Base-by-base conservation (phyloP, 64 coral and sea anemone genomes). In the Porites lutea region DNA sequence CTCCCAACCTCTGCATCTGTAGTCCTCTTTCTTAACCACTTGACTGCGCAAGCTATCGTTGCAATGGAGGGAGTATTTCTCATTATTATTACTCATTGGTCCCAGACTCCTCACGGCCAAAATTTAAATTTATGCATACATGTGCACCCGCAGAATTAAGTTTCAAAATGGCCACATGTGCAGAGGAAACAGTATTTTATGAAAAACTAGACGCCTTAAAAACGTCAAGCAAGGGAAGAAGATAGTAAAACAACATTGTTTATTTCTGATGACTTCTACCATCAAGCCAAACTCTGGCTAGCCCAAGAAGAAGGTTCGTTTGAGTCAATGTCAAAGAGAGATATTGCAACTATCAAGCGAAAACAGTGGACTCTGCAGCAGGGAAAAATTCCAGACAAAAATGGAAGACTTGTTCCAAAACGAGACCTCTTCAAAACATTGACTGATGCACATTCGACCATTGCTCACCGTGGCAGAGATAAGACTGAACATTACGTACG, bases 1-100 rank as follows among this genome's bases (percentile, higher is more conserved):
- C 89, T 90, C 89, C 75, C 76, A 90, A 80, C 10, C 74, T 90
- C 60, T 90, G 87, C 73, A 76, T 89, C 73, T 77, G 53, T 89
- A 65, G 87, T 89, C 87, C 87, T 22, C 87, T 78, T 89, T 55
- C 87, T 77, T 89, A 37, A 0, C 27, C 27, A 37, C 27, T 37
- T 37, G 27, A 37, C 27, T 1, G 1, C 27, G 27, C 27, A 37
- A 37, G 89, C 89, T 82, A 53, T 90, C 45, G 22, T 90, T 71
- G 75, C 62, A 70, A 70, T 71, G 43, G 44, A 87, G 22, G 23
- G 23, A 48, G 68, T 87, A 87, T 51, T 72, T 87, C 83, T 87
- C 61, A 57, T 69, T 80, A 66, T 90, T 19, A 90, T 65, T 79
- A 82, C 20, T 82, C 69, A 90, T 79, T 67, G 88, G 76, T 90